Base-by-base conservation (phyloP, 2,797 vertebrate genomes). In the Hybognathus amarus region DNA sequence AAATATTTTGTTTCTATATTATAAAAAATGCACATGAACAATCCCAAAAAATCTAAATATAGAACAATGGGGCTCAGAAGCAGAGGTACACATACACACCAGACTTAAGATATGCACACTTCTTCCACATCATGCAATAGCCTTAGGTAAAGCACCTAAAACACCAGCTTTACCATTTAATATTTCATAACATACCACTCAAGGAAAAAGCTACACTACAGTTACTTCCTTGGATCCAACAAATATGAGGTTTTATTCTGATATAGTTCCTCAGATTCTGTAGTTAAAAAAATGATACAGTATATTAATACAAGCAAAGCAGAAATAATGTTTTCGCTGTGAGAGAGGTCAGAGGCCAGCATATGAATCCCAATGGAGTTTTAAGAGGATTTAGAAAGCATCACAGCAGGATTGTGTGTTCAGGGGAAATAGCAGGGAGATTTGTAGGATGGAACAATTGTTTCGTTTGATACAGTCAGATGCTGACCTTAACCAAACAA, bases 161-260 rank as follows among this genome's bases (percentile, higher is more conserved):
- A n/a, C 61, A 61, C 18, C 8, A n/a, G 27, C 42, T 40, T 17
- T 24, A 50, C 24, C 1, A 13, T 36, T 70, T 11, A 78, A 83
- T 77, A 78, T 83, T 83, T 83, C 13, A 83, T 70, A 63, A 20
- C 47, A 76, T 24, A 30, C 20, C 11, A 52, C 73, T 83, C 61
- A 54, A 50, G 24, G 20, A 27, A 59, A 67, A n/a, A 15, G 52
- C 64, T 47, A 36, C 36, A 77, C 47, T 42, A n/a, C 6, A 59
- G 20, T 40, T n/a, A 24, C 20, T 61, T 61, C 6, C 52, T 69
- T 5, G 7, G 15, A 56, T 76, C 4, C 64, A 69, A 83, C n/a
- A 82, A 15, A 64, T 15, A 5, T 12, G 69, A 64, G 7, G 24
- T 4, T 17, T 24, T 6, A n/a, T n/a, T 73, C 10, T 38, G 68